A percentile compares a stretch with the other conserved stretches of the same genome.
Conservation (phyloP, 2,888 invertebrate genomes). For the Apotomis betuletana region DNA sequence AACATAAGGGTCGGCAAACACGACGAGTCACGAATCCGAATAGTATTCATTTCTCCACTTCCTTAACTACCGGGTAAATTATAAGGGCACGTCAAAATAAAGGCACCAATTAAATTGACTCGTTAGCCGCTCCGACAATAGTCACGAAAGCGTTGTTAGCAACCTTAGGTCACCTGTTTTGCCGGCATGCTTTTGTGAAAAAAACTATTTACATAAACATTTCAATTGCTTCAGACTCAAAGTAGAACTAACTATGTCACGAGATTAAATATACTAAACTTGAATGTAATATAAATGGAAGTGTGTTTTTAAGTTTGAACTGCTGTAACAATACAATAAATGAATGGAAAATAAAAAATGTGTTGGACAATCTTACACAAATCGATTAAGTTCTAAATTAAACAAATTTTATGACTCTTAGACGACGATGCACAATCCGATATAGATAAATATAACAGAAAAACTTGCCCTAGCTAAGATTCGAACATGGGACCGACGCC, state of each 20-base stretch:
- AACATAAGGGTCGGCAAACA: constrained; percentile 39
- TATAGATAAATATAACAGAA: too few relatives aligned
- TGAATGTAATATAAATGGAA: too few relatives aligned
- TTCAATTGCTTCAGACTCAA: constrained; percentile 19
- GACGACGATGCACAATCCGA: too few relatives aligned
- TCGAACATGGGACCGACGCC: too few relatives aligned
- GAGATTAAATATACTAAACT: constrained; percentile 2
- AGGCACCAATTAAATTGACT: constrained; percentile 64
- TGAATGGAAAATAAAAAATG: too few relatives aligned
- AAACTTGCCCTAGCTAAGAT: too few relatives aligned
- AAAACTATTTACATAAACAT: constrained; percentile 22
- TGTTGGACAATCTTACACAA: too few relatives aligned
- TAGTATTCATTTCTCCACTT: constrained; percentile 59
- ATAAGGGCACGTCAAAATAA: constrained; percentile 61
- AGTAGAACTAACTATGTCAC: constrained; percentile 18
- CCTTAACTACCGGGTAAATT: constrained; percentile 63
- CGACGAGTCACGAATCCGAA: constrained; percentile 49
- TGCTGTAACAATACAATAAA: too few relatives aligned
- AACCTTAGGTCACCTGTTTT: constrained; percentile 34
- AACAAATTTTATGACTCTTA: too few relatives aligned
- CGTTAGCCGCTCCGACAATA: constrained; percentile 50
- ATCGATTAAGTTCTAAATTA: too few relatives aligned
- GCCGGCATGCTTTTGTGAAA: constrained; percentile 12
- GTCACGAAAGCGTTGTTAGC: constrained; percentile 55
- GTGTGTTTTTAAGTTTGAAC: too few relatives aligned